Evolutionary conservation across 2,113 vertebrate genomes (phyloP), one percentile per base, ranked within the genome.

Genomic region (Psettodes erumei): DNA sequence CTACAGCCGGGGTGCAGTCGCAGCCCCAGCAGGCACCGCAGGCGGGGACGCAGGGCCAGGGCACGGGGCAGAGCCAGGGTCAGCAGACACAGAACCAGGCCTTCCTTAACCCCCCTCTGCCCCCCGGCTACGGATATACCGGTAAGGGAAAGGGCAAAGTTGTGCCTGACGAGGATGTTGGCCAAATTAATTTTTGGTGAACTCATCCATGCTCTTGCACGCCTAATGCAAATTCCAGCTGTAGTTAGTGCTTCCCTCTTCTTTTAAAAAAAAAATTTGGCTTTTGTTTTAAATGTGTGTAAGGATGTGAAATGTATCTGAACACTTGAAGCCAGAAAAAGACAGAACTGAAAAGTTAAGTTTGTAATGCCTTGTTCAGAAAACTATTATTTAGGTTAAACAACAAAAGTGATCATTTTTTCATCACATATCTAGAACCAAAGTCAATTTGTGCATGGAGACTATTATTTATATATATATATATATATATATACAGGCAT

Each of bases 81-180:
- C 96, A 97, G 72, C 97, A 97, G 68, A 92, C 95, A 0, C 95
- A 96, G 71, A 97, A 96, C 83, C 98, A 98, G 90, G 95, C 97
- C 65, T 99, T 98, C 92, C 93, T 99, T 64, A 99, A 97, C 79
- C 96, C 97, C 0, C 90, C 90, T 1, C 92, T 99, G 80, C 97
- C 97, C 1, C 97, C 97, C 0, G 97, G 97, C 32, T 99, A 99
- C 55, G 97, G 98, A 93, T 99, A 98, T 92, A 95, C 97, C 0
- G 96, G 91, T 93, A 80, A 69, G 59, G 21, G 63, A 59, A 27
- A 56, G 2, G 2, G n/a, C 19, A 18, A 47, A 19, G 19, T 19
- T 45, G 16, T 7, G 43, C 6, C 4, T 6, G 13, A 8, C 18
- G 9, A 30, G 0, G 6, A 45, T 47, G 30, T 58, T 19, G 6